phyloP scores from a whole-genome alignment of 1,140 invertebrate species.

The Cherax quadricarinatus region DNA sequence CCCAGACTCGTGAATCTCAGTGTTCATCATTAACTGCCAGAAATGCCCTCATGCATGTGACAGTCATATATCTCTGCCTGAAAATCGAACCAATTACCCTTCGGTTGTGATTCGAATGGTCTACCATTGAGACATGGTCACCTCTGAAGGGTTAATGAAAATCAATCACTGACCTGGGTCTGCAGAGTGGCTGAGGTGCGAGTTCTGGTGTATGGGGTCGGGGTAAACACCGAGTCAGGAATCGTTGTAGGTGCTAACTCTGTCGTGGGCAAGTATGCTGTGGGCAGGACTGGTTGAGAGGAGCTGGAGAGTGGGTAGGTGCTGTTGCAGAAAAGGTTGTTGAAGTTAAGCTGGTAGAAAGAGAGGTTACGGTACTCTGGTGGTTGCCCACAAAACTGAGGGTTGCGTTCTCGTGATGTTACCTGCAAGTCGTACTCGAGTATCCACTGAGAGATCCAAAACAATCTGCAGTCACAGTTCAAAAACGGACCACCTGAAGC shows the following conservation, averaged over 20 bases:
- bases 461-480: constrained; percentile 90
- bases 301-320: constrained; percentile 59
- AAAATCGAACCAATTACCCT: too few relatives aligned
- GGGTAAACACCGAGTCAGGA: constrained; percentile 75
- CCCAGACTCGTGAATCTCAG: too few relatives aligned
- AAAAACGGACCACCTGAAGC: constrained; percentile 85
- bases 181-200: constrained; percentile 74
- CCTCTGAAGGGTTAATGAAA: too few relatives aligned
- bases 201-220: constrained; percentile 63
- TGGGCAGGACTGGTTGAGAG: constrained; percentile 64
- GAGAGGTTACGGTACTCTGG: constrained; percentile 85
- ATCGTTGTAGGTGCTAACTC: constrained; percentile 74
- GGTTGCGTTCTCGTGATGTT: constrained; percentile 86
- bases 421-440: constrained; percentile 88
- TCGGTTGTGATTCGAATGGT: too few relatives aligned
- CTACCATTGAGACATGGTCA: too few relatives aligned
- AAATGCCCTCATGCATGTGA: too few relatives aligned
- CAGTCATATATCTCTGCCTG: too few relatives aligned
- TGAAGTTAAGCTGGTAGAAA: constrained; percentile 90
- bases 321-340: constrained; percentile 78
- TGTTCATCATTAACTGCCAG: too few relatives aligned
- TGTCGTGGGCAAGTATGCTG: constrained; percentile 21
- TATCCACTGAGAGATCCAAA: constrained; percentile 95
- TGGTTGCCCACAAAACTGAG: constrained; percentile 93
- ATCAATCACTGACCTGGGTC: constrained; percentile 42